Evolutionary conservation across 2,113 vertebrate genomes (phyloP), one percentile per base, ranked within the genome.

Genomic region (Trachemys scripta): DNA sequence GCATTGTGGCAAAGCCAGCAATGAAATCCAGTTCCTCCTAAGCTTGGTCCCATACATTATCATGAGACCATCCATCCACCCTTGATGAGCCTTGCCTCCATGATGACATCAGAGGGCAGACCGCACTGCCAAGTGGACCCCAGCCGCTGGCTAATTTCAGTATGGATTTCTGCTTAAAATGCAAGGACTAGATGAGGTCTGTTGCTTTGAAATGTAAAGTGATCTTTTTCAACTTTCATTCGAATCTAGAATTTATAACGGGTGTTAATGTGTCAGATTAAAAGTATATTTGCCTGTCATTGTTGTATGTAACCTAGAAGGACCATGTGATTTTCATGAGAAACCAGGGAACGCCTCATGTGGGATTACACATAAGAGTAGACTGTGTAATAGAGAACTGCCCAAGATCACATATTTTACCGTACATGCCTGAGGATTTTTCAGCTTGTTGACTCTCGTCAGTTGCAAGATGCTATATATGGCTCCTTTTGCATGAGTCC

Each of bases 71-170:
- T 29, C 10, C 25, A 72, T 42, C 62, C 38, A 16, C 2, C 12
- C 57, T 80, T 65, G 27, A 92, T 42, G 9, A 22, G 25, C 0
- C 38, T 51, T 83, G 53, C 47, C 85, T 38, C 72, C 83, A 75
- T 90, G 42, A 69, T 35, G 20, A 14, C 50, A 45, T 45, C 38
- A 76, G 47, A 45, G 69, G 10, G 29, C 78, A 82, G 57, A 11
- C 0, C 0, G 27, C 49, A 27, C 65, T 13, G 16, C 80, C 50
- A 62, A 54, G 76, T 16, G 6, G 49, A 50, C 0, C 4, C 19
- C 3, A 72, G 42, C 6, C 86, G 88, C 50, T 45, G 49, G 16
- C 35, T 53, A 27, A 62, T 50, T 76, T 76, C 10, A 45, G 11
- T 42, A 9, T 0, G 87, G 9, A 24, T 19, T 82, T 91, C 81